Evolutionary conservation across 2,113 vertebrate genomes (phyloP), one percentile per base, ranked within the genome.

Genomic region (Bubalus kerabau): DNA sequence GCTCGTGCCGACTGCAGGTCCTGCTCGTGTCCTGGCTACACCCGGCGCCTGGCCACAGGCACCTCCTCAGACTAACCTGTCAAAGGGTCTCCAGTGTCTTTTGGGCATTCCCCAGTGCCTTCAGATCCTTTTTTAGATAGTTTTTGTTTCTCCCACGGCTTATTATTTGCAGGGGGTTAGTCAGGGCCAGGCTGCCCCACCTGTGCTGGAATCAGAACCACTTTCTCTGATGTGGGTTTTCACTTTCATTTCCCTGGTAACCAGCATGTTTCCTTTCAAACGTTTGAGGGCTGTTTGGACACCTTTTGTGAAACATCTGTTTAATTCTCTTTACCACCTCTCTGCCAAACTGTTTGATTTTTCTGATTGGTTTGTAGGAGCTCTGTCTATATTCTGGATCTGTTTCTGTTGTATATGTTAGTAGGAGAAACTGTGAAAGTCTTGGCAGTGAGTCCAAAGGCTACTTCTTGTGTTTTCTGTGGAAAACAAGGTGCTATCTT

Each of bases 351-450:
- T 59, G 19, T 28, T 13, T 15, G 36, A 7, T 48, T 52, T 30
- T 28, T 15, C 43, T 54, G 21, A 4, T 2, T 12, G 24, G 71
- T 11, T n/a, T 43, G 14, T 5, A 13, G 36, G 16, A 6, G 43
- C 24, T 5, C 0, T 7, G 0, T n/a, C 0, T 7, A 3, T 24
- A 21, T n/a, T 59, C 7, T 54, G 81, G 14, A 5, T 21, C 19
- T 36, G 12, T 36, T 4, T 62, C 46, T 56, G 40, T 40, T 48
- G 10, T 1, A 7, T 4, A 4, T 60, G 7, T 21, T 6, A 19
- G 16, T 6, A 7, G 52, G 15, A n/a, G 32, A 21, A 8, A 74
- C 19, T 16, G 19, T 43, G 43, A 50, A 21, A 52, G 59, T 8
- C 14, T 16, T 36, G 14, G 71, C 40, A 46, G 21, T 52, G 95